Evolutionary conservation across 2,888 invertebrate species (phyloP).

Genomic region (Leucozona laternaria): DNA sequence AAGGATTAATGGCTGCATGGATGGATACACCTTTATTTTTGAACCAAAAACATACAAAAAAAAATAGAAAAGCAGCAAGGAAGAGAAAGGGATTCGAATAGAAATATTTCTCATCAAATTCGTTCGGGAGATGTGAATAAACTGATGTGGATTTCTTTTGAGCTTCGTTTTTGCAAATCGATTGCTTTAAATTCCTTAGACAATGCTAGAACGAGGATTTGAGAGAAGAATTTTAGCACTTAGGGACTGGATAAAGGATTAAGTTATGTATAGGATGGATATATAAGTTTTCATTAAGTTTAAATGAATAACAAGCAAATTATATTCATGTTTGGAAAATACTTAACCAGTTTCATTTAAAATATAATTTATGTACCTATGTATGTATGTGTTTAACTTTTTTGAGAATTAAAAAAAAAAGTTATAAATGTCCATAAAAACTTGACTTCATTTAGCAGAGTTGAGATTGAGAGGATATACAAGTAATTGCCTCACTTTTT

Average conservation of each 20-base stretch:
- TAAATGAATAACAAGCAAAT: background rate
- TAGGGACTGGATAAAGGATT: background rate
- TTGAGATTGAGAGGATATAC: too few relatives aligned
- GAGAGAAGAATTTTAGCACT: background rate
- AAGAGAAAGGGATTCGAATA: constrained; percentile 40
- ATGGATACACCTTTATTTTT: constrained; percentile 38
- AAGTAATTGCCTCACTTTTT: too few relatives aligned
- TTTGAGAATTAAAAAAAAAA: too few relatives aligned
- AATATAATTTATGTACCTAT: too few relatives aligned
- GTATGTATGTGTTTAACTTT: too few relatives aligned
- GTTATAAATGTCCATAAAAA: too few relatives aligned
- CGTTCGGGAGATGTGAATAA: constrained; percentile 67
- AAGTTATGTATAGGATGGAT: background rate
- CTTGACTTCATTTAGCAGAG: too few relatives aligned
- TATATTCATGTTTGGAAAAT: too few relatives aligned
- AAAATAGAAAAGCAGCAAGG: background rate
- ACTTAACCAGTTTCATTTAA: too few relatives aligned
- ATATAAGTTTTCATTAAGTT: background rate
- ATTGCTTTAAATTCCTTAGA: constrained; percentile 54
- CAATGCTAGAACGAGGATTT: background rate
- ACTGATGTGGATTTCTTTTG: constrained; percentile 70
- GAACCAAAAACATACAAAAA: background rate
- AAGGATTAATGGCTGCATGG: constrained; percentile 30
- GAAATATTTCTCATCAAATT: constrained; percentile 73
- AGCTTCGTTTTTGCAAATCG: constrained; percentile 51